These are phyloP conservation scores for Chymomyza costata DNA, from an alignment of 1,140 invertebrate species.

Conservation along the genomic window DNA sequence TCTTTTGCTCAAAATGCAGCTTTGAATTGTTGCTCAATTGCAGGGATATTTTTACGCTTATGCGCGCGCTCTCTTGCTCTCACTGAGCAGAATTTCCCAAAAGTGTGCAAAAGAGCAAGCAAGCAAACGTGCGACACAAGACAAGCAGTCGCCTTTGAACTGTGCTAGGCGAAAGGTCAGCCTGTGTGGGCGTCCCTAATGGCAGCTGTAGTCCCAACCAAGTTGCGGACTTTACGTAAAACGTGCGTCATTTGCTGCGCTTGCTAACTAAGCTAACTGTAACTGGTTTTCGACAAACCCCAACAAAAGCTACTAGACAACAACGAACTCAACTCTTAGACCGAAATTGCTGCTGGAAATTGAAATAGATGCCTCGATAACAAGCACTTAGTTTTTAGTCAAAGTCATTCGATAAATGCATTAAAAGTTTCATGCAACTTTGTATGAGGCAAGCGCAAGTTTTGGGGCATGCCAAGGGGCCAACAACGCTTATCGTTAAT, in stretches of 20 bases:
- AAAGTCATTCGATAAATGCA: constrained; percentile 67
- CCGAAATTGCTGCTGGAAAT: constrained; percentile 68
- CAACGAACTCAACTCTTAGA: too few species aligned
- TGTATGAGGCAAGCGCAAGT: constrained; percentile 28
- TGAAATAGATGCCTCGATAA: constrained; percentile 71
- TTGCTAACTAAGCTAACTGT: too few species aligned
- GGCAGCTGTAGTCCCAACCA: neutral
- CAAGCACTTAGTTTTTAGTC: constrained; percentile 57
- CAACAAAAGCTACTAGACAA: too few species aligned
- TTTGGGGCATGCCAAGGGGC: constrained; percentile 18
- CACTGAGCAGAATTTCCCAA: constrained; percentile 6
- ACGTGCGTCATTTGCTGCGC: constrained; percentile 19
- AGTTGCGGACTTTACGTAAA: constrained; percentile 14
- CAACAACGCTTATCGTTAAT: constrained; percentile 60
- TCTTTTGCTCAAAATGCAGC: neutral
- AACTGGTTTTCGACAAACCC: constrained; percentile 26
- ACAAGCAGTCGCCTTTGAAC: constrained; percentile 35
- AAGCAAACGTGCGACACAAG: too few species aligned
- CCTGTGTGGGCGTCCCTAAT: neutral
- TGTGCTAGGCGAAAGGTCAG: constrained; percentile 33
- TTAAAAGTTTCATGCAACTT: constrained; percentile 57
- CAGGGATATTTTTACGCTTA: constrained; percentile 3
- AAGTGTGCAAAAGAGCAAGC: too few species aligned
- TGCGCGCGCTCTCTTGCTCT: constrained; percentile 13
- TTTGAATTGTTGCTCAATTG: neutral